Evolutionary conservation across 1,140 invertebrate genomes (phyloP).

Genomic region (Papilio aristodemus): DNA sequence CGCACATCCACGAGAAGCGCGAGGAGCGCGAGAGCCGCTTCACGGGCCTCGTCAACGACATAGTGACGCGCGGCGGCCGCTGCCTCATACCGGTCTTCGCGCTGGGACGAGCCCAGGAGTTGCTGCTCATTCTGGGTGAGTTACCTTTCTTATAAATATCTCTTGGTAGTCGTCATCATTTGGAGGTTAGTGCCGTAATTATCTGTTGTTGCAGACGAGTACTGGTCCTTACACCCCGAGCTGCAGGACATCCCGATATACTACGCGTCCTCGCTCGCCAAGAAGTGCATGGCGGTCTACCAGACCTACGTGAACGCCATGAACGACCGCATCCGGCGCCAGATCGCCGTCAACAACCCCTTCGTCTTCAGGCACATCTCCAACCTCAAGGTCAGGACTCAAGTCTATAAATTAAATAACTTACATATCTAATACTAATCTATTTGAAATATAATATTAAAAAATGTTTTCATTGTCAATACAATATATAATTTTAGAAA

Average conservation of each 20-base stretch:
- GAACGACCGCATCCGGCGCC: constrained; percentile 97
- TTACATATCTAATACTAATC: too few species aligned
- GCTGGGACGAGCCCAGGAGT: constrained; percentile 97
- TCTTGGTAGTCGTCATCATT: too few species aligned
- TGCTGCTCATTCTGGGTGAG: constrained; percentile 93
- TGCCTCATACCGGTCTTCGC: constrained; percentile 99
- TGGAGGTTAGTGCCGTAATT: not conserved
- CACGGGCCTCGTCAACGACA: constrained; percentile 97
- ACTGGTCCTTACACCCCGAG: constrained; percentile 98
- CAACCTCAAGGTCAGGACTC: constrained; percentile 92
- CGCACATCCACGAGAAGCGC: constrained; percentile 98
- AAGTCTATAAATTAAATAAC: constrained; percentile 36
- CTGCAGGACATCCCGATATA: constrained; percentile 99
- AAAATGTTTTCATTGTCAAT: too few species aligned
- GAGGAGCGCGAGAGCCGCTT: constrained; percentile 98
- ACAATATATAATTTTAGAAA: too few species aligned
- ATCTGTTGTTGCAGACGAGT: constrained; percentile 88
- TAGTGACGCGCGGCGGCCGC: constrained; percentile 96
- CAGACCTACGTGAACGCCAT: constrained; percentile 99
- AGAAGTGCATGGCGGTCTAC: constrained; percentile 99
- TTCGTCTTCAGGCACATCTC: constrained; percentile 99
- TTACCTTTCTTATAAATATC: not conserved
- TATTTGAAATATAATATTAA: too few species aligned
- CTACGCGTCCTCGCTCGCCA: constrained; percentile 98
- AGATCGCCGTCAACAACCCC: constrained; percentile 99